phyloP scores from a whole-genome alignment of 1,140 invertebrate genomes.

The Ericerus pela region DNA sequence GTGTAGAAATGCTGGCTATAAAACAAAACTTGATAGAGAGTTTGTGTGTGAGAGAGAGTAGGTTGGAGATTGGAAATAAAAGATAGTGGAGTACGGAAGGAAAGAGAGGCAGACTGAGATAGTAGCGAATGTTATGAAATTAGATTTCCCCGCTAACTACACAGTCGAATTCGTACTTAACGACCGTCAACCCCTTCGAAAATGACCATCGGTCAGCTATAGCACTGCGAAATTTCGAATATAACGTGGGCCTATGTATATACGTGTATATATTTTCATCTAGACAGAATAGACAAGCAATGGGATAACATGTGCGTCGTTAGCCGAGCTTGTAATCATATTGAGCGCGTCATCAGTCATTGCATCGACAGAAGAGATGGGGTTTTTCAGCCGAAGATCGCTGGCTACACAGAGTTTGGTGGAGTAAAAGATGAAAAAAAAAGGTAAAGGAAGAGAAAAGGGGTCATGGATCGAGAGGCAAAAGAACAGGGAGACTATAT shows the following conservation, averaged over 20 bases:
- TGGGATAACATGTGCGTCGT: neutral
- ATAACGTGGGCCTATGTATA: neutral
- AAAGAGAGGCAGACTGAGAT: too few relatives aligned
- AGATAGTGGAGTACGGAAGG: too few relatives aligned
- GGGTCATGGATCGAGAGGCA: too few relatives aligned
- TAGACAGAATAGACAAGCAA: neutral
- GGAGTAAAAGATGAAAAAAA: neutral
- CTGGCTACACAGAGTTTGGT: neutral
- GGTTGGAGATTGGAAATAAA: too few relatives aligned
- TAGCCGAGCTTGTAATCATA: slow-evolving; percentile 5
- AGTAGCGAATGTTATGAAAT: too few relatives aligned
- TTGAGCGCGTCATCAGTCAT: slow-evolving; percentile 4
- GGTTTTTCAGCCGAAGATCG: neutral
- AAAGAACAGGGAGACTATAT: too few relatives aligned
- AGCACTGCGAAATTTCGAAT: neutral
- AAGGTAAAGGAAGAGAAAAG: neutral
- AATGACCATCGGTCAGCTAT: neutral
- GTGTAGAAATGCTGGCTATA: too few relatives aligned
- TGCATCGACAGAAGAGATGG: neutral
- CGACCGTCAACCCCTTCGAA: neutral
- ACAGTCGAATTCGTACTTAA: too few relatives aligned
- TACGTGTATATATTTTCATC: neutral
- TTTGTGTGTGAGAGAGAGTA: too few relatives aligned
- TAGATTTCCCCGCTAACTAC: slow-evolving; percentile 3
- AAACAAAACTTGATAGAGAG: too few relatives aligned